Percentiles rank a stretch among this genome's conserved stretches.
phyloP scores from a whole-genome alignment of 1,140 invertebrate species.

The Polypedilum vanderplanki region DNA sequence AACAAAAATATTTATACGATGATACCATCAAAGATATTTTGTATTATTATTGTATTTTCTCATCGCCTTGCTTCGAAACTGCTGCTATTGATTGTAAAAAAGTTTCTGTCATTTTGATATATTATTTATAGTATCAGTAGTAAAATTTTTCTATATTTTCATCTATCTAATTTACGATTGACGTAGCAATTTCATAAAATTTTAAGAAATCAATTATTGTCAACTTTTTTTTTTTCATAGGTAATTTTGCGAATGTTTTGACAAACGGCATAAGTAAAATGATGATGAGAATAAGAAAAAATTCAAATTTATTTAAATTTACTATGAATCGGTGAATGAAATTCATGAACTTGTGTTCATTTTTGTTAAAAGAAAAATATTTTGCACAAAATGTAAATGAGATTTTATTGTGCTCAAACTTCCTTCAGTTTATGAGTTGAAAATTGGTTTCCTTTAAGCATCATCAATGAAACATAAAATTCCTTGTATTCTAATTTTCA shows the following conservation, averaged over 20 bases:
- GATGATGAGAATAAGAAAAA: not conserved
- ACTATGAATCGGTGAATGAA: not conserved
- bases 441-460: no score
- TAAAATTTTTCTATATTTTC: not conserved
- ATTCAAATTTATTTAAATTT: not conserved
- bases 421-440: no score
- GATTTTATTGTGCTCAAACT: no score
- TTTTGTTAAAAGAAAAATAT: not conserved
- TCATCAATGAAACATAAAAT: no score
- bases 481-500: no score
- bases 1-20: not conserved
- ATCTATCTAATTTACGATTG: conserved; percentile 6
- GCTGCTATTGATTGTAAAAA: not conserved
- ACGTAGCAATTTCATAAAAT: not conserved
- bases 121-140: not conserved
- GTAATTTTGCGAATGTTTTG: not conserved
- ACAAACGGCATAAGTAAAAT: not conserved
- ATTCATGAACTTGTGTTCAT: not conserved
- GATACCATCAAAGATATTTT: not conserved
- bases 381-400: no score
- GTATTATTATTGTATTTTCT: not conserved
- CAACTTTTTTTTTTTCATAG: not conserved
- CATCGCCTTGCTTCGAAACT: no score
- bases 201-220: not conserved
- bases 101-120: not conserved